A percentile compares a stretch with the other conserved stretches of the same genome.
phyloP scores from a whole-genome alignment of 2,797 vertebrate species.

The Sebastes oblongus region DNA sequence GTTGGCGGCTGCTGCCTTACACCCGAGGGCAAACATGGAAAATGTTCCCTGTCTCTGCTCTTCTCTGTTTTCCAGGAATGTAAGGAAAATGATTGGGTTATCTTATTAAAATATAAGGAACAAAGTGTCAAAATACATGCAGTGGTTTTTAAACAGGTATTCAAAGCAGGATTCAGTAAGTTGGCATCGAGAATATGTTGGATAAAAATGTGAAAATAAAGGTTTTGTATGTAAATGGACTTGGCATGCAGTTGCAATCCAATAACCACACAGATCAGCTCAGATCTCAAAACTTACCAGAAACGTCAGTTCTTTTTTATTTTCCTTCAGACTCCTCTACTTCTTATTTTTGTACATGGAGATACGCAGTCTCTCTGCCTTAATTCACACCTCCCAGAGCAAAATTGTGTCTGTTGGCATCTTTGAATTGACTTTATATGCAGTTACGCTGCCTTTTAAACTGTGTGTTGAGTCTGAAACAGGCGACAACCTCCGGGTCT shows the following conservation, averaged over 20 bases:
- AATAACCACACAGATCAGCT: not conserved
- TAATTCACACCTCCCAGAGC: not conserved
- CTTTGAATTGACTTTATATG: not conserved
- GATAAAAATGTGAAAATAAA: not conserved
- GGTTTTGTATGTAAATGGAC: not conserved
- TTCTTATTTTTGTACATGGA: not conserved
- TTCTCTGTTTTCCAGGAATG: not conserved
- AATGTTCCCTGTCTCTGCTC: slow-evolving; percentile 4
- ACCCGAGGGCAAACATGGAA: slow-evolving; percentile 34
- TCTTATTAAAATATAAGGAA: slow-evolving; percentile 14
- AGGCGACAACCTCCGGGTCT: no score
- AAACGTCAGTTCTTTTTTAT: not conserved
- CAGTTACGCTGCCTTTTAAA: not conserved
- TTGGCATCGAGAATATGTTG: not conserved
- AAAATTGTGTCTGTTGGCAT: not conserved
- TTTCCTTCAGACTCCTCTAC: not conserved
- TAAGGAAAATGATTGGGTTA: not conserved
- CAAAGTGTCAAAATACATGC: slow-evolving; percentile 2
- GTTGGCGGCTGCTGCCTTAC: not conserved
- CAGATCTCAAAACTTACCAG: not conserved
- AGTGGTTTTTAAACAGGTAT: not conserved
- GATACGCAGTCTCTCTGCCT: not conserved
- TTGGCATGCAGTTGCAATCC: not conserved
- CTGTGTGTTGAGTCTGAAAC: not conserved
- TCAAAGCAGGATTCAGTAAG: not conserved